phyloP scores from a whole-genome alignment of 1,140 invertebrate genomes.

The Anoplolepis gracilipes region DNA sequence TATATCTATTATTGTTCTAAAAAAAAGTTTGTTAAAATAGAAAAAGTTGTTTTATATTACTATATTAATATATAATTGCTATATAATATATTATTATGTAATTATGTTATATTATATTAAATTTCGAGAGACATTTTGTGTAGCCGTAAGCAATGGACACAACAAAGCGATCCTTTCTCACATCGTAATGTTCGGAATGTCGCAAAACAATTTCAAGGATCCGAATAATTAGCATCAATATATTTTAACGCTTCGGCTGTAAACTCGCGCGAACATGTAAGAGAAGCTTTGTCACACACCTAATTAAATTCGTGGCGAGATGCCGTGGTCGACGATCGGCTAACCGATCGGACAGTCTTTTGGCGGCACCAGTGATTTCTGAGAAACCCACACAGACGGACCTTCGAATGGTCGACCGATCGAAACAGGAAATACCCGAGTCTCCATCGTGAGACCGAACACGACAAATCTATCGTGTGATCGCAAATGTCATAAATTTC shows the following conservation, averaged over 20 bases:
- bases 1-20: too few relatives aligned
- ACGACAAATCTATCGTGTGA: slow-evolving; percentile 55
- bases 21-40: too few relatives aligned
- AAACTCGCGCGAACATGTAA: slow-evolving; percentile 13
- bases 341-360: slow-evolving; percentile 42
- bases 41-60: background rate
- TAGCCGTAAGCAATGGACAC: background rate
- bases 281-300: slow-evolving; percentile 50
- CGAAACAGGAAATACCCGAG: slow-evolving; percentile 52
- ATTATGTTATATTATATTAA: background rate
- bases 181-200: slow-evolving; percentile 21
- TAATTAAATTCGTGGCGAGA: slow-evolving; percentile 60
- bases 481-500: slow-evolving; percentile 50
- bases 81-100: too few relatives aligned
- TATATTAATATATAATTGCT: too few relatives aligned
- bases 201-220: slow-evolving; percentile 9
- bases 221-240: slow-evolving; percentile 37
- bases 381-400: background rate
- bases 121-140: background rate
- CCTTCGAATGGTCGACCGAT: slow-evolving; percentile 5
- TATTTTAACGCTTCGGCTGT: slow-evolving; percentile 31
- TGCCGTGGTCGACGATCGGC: slow-evolving; percentile 6
- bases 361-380: slow-evolving; percentile 33
- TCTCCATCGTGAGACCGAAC: slow-evolving; percentile 17
- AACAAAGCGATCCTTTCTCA: slow-evolving; percentile 7